Conservation (phyloP, 2,113 vertebrate genomes). For the Cranoglanis bouderius region DNA sequence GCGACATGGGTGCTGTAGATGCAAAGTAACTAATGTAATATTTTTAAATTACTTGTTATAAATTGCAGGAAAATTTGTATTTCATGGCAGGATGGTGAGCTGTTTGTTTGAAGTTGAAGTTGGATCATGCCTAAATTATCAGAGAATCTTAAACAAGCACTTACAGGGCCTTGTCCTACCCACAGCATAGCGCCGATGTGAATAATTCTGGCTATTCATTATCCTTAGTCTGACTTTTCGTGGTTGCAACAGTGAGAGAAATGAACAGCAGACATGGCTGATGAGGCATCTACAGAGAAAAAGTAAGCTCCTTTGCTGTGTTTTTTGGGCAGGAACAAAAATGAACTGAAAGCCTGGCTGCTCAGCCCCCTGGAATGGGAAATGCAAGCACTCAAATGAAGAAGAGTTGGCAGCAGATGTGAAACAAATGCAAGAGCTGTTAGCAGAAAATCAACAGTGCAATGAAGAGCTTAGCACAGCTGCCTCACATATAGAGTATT, state of each 20-base stretch:
- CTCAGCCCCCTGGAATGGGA: no score
- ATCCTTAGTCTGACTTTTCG: not conserved
- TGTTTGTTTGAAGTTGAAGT: not conserved
- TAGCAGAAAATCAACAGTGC: no score
- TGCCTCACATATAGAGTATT: not conserved
- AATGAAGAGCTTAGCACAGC: no score
- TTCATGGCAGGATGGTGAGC: not conserved
- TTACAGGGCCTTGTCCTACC: not conserved
- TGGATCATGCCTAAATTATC: not conserved
- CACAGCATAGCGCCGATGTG: not conserved
- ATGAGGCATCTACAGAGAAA: not conserved
- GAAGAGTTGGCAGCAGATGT: no score
- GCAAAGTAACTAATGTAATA: not conserved
- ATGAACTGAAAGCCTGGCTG: no score
- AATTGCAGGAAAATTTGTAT: not conserved
- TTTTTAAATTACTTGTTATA: not conserved
- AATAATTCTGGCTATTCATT: not conserved
- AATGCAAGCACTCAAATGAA: no score
- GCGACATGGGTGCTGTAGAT: not conserved
- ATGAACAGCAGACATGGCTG: not conserved
- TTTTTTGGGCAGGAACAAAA: no score
- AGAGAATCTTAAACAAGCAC: not conserved
- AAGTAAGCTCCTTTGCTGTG: not conserved
- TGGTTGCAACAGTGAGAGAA: not conserved
- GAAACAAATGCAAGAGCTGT: no score